These are phyloP conservation scores for Hiodon alosoides DNA, from an alignment of 2,113 vertebrate species.

Conservation along the genomic window DNA sequence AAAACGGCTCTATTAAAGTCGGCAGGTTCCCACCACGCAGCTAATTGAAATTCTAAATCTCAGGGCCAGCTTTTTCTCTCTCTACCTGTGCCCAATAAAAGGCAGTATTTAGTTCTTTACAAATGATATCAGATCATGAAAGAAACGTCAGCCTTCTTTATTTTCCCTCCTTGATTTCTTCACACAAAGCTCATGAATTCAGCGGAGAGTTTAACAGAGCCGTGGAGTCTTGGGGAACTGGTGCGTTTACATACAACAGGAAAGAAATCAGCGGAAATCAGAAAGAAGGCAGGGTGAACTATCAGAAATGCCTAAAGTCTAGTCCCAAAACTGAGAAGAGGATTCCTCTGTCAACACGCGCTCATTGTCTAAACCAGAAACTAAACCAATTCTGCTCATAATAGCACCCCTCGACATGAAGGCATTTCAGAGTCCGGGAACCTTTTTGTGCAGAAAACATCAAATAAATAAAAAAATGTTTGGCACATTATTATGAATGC, in stretches of 20 bases:
- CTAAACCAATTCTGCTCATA: too few species aligned
- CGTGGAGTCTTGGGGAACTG: constrained; percentile 55
- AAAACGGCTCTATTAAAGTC: constrained; percentile 63
- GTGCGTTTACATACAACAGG: constrained; percentile 9
- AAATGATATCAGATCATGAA: constrained; percentile 66
- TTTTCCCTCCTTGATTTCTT: constrained; percentile 31
- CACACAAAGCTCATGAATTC: constrained; percentile 62
- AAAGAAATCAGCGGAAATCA: neutral
- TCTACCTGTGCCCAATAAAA: constrained; percentile 55
- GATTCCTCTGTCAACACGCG: too few species aligned
- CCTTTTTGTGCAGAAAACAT: too few species aligned
- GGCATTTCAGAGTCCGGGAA: too few species aligned
- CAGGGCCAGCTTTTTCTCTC: constrained; percentile 54
- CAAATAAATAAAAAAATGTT: too few species aligned
- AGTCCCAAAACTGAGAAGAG: neutral
- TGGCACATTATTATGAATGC: too few species aligned
- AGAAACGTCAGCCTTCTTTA: constrained; percentile 46
- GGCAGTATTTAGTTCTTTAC: constrained; percentile 55
- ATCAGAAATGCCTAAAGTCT: neutral
- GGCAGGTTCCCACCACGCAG: constrained; percentile 65
- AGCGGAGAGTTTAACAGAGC: constrained; percentile 70
- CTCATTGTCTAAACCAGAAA: too few species aligned
- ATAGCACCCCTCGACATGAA: too few species aligned
- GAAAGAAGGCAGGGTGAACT: neutral
- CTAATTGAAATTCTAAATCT: constrained; percentile 74